These are phyloP conservation scores for Zygothrica quintamaculata DNA, from an alignment of 2,888 invertebrate genomes.

Conservation along the genomic window DNA sequence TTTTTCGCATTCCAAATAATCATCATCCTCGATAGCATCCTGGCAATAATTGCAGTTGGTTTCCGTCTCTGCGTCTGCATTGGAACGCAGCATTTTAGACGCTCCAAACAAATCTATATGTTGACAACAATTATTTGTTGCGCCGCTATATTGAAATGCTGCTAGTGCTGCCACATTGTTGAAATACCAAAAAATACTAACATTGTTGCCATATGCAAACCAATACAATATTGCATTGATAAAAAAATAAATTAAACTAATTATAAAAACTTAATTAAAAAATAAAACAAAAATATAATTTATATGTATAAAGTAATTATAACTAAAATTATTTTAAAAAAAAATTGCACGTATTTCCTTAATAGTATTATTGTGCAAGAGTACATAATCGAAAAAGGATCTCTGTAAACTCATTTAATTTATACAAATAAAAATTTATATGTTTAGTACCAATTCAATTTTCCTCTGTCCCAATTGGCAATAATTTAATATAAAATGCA, in stretches of 20 bases:
- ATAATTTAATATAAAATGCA: no score
- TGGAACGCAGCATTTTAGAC: constrained; percentile 22
- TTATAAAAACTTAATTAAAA: no score
- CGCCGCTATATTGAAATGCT: constrained; percentile 21
- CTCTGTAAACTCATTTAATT: no score
- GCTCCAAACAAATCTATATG: constrained; percentile 31
- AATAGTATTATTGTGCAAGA: no score
- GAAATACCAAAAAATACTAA: constrained; percentile 30
- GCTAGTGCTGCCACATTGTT: constrained; percentile 31
- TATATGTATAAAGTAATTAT: no score
- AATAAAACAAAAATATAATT: no score
- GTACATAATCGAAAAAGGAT: no score
- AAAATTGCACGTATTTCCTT: no score
- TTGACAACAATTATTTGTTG: constrained; percentile 32
- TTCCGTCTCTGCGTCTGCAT: constrained; percentile 1
- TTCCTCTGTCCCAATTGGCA: no score
- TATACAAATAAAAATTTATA: no score
- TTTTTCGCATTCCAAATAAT: constrained; percentile 87
- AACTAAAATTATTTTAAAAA: no score
- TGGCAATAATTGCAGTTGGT: constrained; percentile 57
- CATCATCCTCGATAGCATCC: constrained; percentile 70
- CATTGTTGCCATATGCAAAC: neutral
- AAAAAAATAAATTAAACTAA: neutral
- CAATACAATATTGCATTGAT: constrained; percentile 4
- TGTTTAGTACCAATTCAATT: no score